Evolutionary conservation across 2,797 vertebrate genomes (phyloP).

Genomic region (Loriculus beryllinus): DNA sequence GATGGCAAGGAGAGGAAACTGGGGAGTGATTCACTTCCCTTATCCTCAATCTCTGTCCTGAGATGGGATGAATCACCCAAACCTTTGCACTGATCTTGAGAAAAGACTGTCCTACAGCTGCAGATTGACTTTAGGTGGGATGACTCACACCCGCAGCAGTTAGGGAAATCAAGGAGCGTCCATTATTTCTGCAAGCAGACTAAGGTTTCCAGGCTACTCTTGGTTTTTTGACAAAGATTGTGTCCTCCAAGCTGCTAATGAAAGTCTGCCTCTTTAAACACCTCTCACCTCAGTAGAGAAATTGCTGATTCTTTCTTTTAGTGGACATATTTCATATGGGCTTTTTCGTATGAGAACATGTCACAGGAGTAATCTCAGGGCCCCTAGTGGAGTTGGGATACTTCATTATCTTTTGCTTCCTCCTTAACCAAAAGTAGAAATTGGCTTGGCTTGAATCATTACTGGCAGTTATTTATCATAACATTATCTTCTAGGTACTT

Average conservation of each 20-base stretch:
- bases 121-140: background rate
- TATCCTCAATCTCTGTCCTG: background rate
- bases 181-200: background rate
- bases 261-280: background rate
- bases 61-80: background rate
- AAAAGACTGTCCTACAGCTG: background rate
- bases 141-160: background rate
- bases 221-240: background rate
- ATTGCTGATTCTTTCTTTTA: background rate
- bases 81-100: background rate
- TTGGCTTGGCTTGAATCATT: background rate
- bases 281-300: background rate
- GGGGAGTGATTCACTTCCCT: slow-evolving; percentile 2
- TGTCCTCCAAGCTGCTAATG: background rate
- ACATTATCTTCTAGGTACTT: background rate
- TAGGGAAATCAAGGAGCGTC: background rate
- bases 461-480: background rate
- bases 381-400: background rate
- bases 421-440: background rate
- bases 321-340: fast-evolving
- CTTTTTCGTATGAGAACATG: background rate
- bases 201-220: background rate
- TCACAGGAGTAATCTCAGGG: fast-evolving
- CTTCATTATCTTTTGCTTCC: background rate
- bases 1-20: background rate